Percentiles rank a stretch among this genome's conserved stretches.
phyloP scores from a whole-genome alignment of 2,113 vertebrate species.

The Micromys minutus region DNA sequence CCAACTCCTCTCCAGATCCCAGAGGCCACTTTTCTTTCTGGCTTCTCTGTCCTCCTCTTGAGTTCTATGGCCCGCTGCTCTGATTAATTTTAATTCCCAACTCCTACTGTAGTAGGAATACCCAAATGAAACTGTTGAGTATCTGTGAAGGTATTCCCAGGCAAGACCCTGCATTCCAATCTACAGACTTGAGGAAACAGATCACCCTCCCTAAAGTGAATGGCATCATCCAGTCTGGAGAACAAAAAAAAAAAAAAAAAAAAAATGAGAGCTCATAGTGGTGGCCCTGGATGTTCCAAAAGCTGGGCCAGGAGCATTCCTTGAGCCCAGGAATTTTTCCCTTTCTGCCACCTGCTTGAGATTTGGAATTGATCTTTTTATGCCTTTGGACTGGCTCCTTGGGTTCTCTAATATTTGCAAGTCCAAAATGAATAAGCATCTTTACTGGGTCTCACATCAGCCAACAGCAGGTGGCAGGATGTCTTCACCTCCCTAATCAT shows the following conservation, averaged over 20 bases:
- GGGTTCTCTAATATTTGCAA: background rate
- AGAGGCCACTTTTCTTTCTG: background rate
- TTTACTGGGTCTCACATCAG: background rate
- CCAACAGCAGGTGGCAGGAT: too few species aligned
- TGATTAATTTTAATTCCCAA: background rate
- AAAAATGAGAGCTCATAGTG: background rate
- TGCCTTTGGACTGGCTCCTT: background rate
- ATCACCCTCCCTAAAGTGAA: background rate
- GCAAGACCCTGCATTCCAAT: background rate
- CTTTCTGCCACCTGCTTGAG: background rate
- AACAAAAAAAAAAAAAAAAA: background rate
- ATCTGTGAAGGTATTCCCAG: background rate
- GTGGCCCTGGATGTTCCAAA: background rate
- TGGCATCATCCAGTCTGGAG: background rate
- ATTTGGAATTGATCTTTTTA: background rate
- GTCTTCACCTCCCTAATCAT: background rate
- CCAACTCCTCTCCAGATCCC: background rate
- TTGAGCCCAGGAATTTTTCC: background rate
- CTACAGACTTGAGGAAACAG: background rate
- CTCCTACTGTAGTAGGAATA: fast-evolving
- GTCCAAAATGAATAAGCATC: background rate
- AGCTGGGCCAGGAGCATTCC: background rate
- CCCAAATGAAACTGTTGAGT: background rate
- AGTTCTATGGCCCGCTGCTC: background rate
- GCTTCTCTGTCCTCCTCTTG: background rate